phyloP scores from a whole-genome alignment of 2,797 vertebrate species.

The Chloroceryle inda region DNA sequence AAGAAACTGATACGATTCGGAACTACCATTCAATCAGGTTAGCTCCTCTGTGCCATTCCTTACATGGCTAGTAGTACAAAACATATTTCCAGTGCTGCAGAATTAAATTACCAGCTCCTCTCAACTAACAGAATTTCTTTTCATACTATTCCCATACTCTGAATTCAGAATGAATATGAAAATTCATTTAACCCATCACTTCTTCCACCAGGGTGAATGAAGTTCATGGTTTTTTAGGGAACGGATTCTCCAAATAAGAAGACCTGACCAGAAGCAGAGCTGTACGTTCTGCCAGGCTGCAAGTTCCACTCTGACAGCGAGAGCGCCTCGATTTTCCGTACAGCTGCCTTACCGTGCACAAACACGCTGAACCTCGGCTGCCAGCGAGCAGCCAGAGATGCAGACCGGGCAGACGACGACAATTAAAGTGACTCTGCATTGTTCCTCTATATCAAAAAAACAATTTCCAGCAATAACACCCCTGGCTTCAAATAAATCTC shows the following conservation, averaged over 20 bases:
- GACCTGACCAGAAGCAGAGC: neutral
- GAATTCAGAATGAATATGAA: neutral
- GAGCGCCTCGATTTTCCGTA: fast-evolving
- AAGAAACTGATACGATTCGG: constrained; percentile 70
- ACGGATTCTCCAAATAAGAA: neutral
- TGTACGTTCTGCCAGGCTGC: neutral
- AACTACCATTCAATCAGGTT: constrained; percentile 45
- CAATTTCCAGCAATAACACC: fast-evolving
- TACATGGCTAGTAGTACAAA: neutral
- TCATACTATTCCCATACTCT: neutral
- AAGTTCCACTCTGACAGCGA: neutral
- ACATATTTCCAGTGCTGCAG: constrained; percentile 33
- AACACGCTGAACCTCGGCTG: neutral
- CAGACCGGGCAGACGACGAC: neutral
- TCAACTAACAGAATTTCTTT: neutral
- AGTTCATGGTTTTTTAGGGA: neutral
- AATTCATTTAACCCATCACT: neutral
- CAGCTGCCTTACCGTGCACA: neutral
- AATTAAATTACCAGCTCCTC: constrained; percentile 16
- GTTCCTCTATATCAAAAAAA: neutral
- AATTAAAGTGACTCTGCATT: neutral
- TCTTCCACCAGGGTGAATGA: neutral
- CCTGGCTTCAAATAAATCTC: neutral
- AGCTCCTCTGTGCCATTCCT: constrained; percentile 58
- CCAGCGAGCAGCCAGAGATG: neutral